A percentile compares a stretch with the other conserved stretches of the same genome.
Conservation (phyloP, 2,797 vertebrate genomes). For the Moxostoma hubbsi region DNA sequence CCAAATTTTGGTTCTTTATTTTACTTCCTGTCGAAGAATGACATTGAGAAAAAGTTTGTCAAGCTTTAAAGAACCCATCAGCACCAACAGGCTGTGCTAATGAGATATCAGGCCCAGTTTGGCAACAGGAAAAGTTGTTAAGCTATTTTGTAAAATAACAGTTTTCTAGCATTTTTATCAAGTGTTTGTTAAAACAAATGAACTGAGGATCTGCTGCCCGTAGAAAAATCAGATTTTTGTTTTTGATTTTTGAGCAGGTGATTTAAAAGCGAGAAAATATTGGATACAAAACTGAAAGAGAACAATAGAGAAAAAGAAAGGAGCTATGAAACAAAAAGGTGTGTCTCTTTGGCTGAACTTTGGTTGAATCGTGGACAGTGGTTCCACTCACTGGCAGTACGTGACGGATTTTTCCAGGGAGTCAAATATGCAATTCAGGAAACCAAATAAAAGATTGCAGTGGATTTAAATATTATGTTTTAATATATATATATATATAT, state of each 20-base stretch:
- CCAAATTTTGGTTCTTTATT: background rate
- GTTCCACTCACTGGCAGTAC: no score
- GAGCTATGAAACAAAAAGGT: constrained; percentile 60
- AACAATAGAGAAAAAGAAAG: constrained; percentile 53
- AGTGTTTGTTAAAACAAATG: no score
- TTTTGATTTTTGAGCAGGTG: constrained; percentile 69
- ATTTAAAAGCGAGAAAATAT: constrained; percentile 81
- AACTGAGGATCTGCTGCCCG: no score
- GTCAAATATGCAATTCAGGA: no score
- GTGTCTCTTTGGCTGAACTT: constrained; percentile 6
- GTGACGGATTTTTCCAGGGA: no score
- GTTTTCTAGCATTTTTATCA: background rate
- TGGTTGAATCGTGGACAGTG: no score
- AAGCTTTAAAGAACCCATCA: constrained; percentile 70
- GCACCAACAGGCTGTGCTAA: constrained; percentile 70
- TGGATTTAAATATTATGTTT: no score
- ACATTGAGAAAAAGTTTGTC: constrained; percentile 82
- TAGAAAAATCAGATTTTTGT: no score
- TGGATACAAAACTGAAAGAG: constrained; percentile 71
- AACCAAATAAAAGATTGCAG: no score
- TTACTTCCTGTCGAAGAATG: constrained; percentile 79
- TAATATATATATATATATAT: no score
- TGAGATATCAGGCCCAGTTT: constrained; percentile 69
- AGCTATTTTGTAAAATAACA: background rate
- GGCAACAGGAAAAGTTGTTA: constrained; percentile 83